Evolutionary conservation across 1,140 invertebrate genomes (phyloP), one percentile per base, ranked within the genome.

Genomic region (Penaeus japonicus): DNA sequence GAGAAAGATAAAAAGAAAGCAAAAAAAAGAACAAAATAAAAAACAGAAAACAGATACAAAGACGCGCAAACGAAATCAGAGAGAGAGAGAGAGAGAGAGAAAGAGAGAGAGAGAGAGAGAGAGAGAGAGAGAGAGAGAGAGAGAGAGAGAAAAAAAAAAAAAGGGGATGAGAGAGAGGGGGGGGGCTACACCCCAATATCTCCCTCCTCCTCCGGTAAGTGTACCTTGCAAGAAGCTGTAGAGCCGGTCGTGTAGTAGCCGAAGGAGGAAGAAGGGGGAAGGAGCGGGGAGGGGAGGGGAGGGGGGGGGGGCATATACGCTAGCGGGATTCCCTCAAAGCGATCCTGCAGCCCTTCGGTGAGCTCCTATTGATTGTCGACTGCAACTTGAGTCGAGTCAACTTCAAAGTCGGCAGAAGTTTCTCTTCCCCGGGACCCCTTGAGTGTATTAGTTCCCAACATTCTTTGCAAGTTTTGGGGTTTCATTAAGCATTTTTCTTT

Each of bases 381-480:
- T 85, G 84, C 84, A 75, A 77, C 84, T 85, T 75, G 80, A 47
- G 55, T 54, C 53, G 39, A 55, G 65, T 73, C 59, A 84, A 84
- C 84, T 77, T 85, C 84, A 85, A 85, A 85, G 84, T n/a, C 53
- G 55, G n/a, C 53, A 75, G n/a, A 77, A 85, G 47, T 75, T 85
- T 77, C 73, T 77, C 53, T 22, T 47, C 20, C 84, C 47, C 70
- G 55, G 47, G 47, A 27, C 53, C 70, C 84, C 84, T 77, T 77
- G 84, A 85, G 84, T 77, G 70, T 85, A 85, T 85, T 85, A 85
- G 84, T 77, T 85, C 84, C 84, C 78, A n/a, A 85, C 84, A 85
- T 85, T 85, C 84, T 85, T 85, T 77, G 84, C 84, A 85, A 85
- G 84, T 85, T 85, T 85, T 85, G 65, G 70, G 84, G 84, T 85